Evolutionary conservation across 2,113 vertebrate species (phyloP).

Genomic region (Nematolebias whitei): DNA sequence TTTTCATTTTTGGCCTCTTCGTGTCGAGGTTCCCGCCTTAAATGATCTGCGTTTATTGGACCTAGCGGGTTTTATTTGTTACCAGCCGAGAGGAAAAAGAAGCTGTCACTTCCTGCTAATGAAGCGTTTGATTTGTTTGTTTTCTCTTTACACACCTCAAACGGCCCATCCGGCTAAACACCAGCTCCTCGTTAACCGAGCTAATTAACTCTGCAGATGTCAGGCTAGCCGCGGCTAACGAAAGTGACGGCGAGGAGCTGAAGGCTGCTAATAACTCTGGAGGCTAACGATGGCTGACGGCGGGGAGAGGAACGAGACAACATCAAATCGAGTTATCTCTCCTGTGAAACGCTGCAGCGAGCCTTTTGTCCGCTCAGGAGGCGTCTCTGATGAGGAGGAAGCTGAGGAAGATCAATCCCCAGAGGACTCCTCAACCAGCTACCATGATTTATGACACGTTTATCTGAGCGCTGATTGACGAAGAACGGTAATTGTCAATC

Average conservation of each 20-base stretch:
- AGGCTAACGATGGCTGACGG: conserved; percentile 76
- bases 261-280: conserved; percentile 73
- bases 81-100: conserved; percentile 38
- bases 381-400: conserved; percentile 86
- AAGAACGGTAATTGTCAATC: conserved; percentile 94
- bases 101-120: conserved; percentile 76
- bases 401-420: conserved; percentile 86
- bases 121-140: conserved; percentile 77
- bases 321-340: conserved; percentile 92
- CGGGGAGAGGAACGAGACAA: conserved; percentile 86
- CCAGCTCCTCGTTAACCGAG: conserved; percentile 67
- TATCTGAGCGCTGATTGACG: conserved; percentile 88
- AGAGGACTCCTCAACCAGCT: conserved; percentile 80
- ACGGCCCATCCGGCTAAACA: conserved; percentile 74
- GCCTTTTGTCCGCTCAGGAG: too few relatives aligned
- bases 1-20: too few relatives aligned
- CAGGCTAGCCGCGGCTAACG: conserved; percentile 64
- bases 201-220: conserved; percentile 80
- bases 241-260: conserved; percentile 67
- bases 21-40: too few relatives aligned
- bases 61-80: conserved; percentile 10
- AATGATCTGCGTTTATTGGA: too few relatives aligned
- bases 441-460: conserved; percentile 93
- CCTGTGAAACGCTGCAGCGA: not conserved
- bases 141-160: conserved; percentile 64